phyloP scores from a whole-genome alignment of 2,113 vertebrate species.

The Xenopus laevis region DNA sequence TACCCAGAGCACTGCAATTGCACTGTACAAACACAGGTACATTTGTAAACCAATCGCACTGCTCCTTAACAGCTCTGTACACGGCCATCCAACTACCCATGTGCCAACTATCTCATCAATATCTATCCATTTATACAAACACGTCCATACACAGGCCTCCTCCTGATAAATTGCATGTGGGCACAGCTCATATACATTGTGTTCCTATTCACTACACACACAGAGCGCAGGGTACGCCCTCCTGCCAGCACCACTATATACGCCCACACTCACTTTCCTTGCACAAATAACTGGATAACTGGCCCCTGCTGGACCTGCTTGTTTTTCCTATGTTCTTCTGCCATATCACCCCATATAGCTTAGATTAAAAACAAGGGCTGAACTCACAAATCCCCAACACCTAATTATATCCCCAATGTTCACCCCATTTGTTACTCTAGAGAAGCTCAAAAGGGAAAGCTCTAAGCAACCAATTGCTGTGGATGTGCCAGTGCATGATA shows the following conservation, averaged over 20 bases:
- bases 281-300: neutral
- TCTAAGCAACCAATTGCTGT: too few relatives aligned
- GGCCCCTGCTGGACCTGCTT: neutral
- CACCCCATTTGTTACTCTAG: neutral
- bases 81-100: neutral
- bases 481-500: too few relatives aligned
- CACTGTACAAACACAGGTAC: too few relatives aligned
- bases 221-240: neutral
- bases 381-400: slow-evolving; percentile 9
- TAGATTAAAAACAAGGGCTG: slow-evolving; percentile 11
- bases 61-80: neutral
- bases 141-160: too few relatives aligned
- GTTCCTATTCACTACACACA: neutral
- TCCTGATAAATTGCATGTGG: neutral
- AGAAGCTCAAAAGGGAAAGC: too few relatives aligned
- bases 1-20: too few relatives aligned
- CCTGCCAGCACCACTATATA: neutral
- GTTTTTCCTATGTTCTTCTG: neutral
- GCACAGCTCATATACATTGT: neutral
- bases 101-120: too few relatives aligned
- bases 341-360: neutral
- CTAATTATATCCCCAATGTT: slow-evolving; percentile 10
- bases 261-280: slow-evolving; percentile 1
- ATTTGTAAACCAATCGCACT: too few relatives aligned
- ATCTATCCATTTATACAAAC: neutral